phyloP scores from a whole-genome alignment of 2,888 invertebrate genomes.

The Troglohyphantes excavatus region DNA sequence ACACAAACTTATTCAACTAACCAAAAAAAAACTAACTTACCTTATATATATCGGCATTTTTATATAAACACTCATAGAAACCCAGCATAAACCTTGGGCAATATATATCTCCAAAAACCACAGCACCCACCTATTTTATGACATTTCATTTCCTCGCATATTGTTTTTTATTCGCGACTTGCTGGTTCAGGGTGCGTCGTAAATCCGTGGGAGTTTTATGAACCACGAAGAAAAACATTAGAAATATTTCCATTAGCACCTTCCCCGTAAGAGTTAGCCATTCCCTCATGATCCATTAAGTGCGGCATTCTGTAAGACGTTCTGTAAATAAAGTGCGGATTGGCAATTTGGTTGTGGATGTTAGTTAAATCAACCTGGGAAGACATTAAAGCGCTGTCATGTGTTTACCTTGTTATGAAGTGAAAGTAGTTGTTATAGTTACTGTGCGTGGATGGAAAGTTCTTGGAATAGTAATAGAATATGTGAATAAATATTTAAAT shows the following conservation, averaged over 20 bases:
- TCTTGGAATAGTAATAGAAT: too few relatives aligned
- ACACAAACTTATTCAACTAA: neutral
- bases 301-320: neutral
- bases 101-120: neutral
- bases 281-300: conserved; percentile 32
- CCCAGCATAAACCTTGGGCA: neutral
- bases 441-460: too few relatives aligned
- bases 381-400: neutral
- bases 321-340: neutral
- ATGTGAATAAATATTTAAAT: too few relatives aligned
- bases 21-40: neutral
- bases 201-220: conserved; percentile 20
- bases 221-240: conserved; percentile 18
- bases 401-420: neutral
- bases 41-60: too few relatives aligned
- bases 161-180: neutral
- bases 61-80: too few relatives aligned
- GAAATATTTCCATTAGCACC: conserved; percentile 36
- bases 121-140: conserved; percentile 8
- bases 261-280: neutral
- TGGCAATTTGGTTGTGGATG: neutral
- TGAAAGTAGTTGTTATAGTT: neutral
- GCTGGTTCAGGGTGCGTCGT: neutral
- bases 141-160: conserved; percentile 11
- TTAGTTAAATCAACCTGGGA: conserved; percentile 12